Conservation (phyloP, 2,888 invertebrate species). For the Hymenopus coronatus region DNA sequence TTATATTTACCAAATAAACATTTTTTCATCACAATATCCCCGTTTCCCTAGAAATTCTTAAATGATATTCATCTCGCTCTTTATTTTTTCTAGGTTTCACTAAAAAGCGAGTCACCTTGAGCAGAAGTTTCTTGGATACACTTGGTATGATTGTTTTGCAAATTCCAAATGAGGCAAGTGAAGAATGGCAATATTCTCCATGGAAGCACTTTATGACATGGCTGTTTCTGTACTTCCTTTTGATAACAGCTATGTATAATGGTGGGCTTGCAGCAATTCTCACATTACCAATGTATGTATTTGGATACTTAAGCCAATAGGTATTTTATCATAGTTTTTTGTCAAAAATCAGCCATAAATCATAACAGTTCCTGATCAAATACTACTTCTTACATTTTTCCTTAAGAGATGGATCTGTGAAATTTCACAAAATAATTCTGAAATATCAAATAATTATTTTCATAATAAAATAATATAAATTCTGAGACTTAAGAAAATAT, state of each 20-base stretch:
- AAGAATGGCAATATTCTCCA: not conserved
- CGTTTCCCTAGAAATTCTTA: too few relatives aligned
- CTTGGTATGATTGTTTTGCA: not conserved
- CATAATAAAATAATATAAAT: too few relatives aligned
- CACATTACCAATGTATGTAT: not conserved
- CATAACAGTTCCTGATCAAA: too few relatives aligned
- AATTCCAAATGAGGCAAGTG: not conserved
- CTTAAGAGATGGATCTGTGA: too few relatives aligned
- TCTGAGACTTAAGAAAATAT: too few relatives aligned
- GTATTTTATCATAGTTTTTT: too few relatives aligned
- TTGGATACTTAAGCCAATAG: not conserved
- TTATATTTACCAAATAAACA: too few relatives aligned
- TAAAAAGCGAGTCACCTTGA: not conserved
- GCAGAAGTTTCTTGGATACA: not conserved
- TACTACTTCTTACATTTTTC: too few relatives aligned
- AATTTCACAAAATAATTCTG: too few relatives aligned
- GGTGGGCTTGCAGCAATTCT: not conserved
- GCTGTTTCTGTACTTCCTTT: not conserved
- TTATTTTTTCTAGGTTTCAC: not conserved
- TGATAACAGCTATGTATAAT: not conserved
- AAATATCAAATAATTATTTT: too few relatives aligned
- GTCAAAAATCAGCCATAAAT: too few relatives aligned
- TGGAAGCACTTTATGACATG: not conserved
- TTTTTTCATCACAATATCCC: too few relatives aligned
- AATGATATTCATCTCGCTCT: not conserved